Evolutionary conservation across 2,113 vertebrate species (phyloP), one percentile per base, ranked within the genome.

Genomic region (Laticauda colubrina): DNA sequence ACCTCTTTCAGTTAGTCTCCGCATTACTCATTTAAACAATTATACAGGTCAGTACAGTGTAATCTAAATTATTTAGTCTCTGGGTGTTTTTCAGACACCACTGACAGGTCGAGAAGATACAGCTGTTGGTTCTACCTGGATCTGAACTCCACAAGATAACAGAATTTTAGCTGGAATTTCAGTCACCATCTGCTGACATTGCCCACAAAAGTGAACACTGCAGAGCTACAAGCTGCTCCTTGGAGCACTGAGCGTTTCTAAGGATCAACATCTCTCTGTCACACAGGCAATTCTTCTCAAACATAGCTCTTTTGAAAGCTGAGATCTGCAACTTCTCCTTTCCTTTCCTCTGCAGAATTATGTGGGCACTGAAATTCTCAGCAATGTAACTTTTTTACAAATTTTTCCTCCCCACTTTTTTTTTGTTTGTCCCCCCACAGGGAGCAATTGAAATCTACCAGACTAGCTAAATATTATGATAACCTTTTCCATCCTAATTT

Each of bases 401-500:
- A 97, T 97, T 96, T 96, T 94, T 94, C 97, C 97, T 96, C 94
- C 8, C 64, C 8, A 23, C n/a, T 81, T 81, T 81, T 81, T 81
- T 81, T 98, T 97, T 97, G 96, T 97, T 96, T 95, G 94, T 96
- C 94, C 96, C 97, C 96, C 98, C 97, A 97, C 95, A 96, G 98
- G 96, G 97, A 98, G 97, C 95, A 98, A 98, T 98, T 98, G 96
- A 98, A 97, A 95, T 97, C 97, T 97, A 97, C 97, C 95, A 98
- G 97, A 97, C 97, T 97, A 98, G 97, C 97, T 98, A 98, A 98
- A 98, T 98, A 98, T 98, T 98, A 98, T 98, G 98, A 98, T 98
- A 98, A 98, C 98, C 98, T 98, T 98, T 98, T 98, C 98, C 97
- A 98, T 98, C 97, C 97, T 98, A 98, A 98, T 98, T 98, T 98